Evolutionary conservation across 2,888 invertebrate species (phyloP).

Genomic region (Eudasyphora cyanicolor): DNA sequence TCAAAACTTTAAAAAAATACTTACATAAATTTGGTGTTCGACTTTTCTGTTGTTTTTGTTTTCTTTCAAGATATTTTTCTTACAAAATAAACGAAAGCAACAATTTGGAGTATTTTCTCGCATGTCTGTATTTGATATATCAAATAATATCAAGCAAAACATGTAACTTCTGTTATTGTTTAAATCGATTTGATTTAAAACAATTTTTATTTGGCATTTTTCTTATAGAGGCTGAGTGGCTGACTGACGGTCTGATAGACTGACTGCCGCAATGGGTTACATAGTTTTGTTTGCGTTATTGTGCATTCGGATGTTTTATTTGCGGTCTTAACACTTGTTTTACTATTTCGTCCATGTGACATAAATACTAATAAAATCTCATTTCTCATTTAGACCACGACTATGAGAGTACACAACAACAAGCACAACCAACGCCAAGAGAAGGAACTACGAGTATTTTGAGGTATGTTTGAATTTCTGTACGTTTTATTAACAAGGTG

Average conservation of each 20-base stretch:
- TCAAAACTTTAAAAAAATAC: slow-evolving; percentile 37
- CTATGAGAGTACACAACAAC: background rate
- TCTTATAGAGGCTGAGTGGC: background rate
- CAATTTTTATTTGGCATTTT: background rate
- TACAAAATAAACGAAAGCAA: slow-evolving; percentile 42
- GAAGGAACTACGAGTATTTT: slow-evolving; percentile 19
- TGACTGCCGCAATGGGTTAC: background rate
- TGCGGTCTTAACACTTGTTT: slow-evolving; percentile 63
- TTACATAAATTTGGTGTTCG: slow-evolving; percentile 61
- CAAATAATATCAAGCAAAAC: slow-evolving; percentile 45
- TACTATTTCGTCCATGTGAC: slow-evolving; percentile 55
- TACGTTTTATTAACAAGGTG: slow-evolving; percentile 62
- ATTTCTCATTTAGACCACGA: background rate
- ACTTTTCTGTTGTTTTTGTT: slow-evolving; percentile 30
- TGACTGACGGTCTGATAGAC: background rate
- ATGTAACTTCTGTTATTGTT: slow-evolving; percentile 5
- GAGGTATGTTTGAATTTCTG: slow-evolving; percentile 12
- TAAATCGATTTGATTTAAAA: background rate
- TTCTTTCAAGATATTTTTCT: background rate
- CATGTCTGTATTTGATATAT: background rate
- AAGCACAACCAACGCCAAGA: background rate
- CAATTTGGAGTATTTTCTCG: slow-evolving; percentile 57
- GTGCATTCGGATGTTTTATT: slow-evolving; percentile 52
- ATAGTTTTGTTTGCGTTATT: slow-evolving; percentile 12
- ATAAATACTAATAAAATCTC: slow-evolving; percentile 54